These are phyloP conservation scores for Rhinoraja longicauda DNA, from an alignment of 2,797 vertebrate genomes.

Conservation along the genomic window DNA sequence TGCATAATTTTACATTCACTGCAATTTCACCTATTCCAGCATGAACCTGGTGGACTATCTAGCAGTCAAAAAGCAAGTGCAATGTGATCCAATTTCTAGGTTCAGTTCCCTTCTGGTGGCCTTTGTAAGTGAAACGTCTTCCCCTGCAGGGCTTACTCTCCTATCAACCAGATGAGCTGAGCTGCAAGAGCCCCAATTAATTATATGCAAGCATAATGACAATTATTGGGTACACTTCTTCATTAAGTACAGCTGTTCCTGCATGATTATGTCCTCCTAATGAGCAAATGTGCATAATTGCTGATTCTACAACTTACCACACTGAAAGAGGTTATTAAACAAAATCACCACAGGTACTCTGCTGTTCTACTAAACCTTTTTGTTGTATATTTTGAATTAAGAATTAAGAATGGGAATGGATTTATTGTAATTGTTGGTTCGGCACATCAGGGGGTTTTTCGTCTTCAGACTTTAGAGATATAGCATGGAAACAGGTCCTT, in stretches of 20 bases:
- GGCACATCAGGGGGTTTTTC: background rate
- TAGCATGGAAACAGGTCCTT: too few relatives aligned
- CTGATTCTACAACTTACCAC: conserved; percentile 60
- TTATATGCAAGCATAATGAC: conserved; percentile 61
- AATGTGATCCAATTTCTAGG: too few relatives aligned
- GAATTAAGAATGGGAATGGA: background rate
- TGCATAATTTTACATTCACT: too few relatives aligned
- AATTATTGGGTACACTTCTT: conserved; percentile 58
- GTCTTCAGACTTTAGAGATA: too few relatives aligned
- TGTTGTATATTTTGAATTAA: background rate
- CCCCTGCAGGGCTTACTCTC: conserved; percentile 50
- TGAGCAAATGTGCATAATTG: conserved; percentile 54
- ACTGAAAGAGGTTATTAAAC: conserved; percentile 62
- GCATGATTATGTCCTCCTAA: conserved; percentile 55
- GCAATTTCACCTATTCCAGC: too few relatives aligned
- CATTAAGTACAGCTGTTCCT: conserved; percentile 61
- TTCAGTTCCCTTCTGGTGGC: background rate
- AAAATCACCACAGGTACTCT: conserved; percentile 53
- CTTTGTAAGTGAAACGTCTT: background rate
- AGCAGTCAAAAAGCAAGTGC: too few relatives aligned
- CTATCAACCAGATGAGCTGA: conserved; percentile 54
- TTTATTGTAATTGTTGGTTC: background rate
- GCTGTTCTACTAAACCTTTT: conserved; percentile 38
- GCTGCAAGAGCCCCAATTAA: conserved; percentile 55
- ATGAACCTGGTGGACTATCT: too few relatives aligned